These are phyloP conservation scores for Kradibia gibbosae DNA, from an alignment of 1,140 invertebrate species.

Conservation along the genomic window DNA sequence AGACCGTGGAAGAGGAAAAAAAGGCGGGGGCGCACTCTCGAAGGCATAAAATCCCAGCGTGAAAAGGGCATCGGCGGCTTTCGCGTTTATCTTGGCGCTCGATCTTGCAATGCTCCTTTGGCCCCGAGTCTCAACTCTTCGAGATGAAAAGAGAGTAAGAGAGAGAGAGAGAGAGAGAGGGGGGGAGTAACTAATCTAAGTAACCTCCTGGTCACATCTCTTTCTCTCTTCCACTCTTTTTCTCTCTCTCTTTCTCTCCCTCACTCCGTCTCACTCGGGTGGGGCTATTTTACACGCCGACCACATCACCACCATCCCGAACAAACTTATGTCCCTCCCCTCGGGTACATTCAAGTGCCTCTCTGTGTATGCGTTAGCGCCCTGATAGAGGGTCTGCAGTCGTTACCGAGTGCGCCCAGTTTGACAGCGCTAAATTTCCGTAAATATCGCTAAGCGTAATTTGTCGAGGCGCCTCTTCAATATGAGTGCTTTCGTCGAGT, in stretches of 20 bases:
- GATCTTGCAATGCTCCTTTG: constrained; percentile 14
- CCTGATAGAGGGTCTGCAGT: background rate
- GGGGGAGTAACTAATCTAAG: no score
- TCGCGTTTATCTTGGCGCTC: constrained; percentile 23
- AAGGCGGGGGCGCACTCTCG: background rate
- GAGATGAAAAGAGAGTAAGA: no score
- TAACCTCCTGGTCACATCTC: no score
- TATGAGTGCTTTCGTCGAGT: no score
- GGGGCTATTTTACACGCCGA: background rate
- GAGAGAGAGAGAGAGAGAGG: no score
- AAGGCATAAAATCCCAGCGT: constrained; percentile 39
- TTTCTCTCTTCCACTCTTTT: no score
- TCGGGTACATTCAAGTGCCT: no score
- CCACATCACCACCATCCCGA: background rate
- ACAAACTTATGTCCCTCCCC: background rate
- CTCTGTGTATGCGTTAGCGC: no score
- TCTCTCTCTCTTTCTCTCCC: background rate
- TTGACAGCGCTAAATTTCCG: background rate
- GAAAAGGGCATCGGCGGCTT: constrained; percentile 33
- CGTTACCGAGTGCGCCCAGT: background rate
- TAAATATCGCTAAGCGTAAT: no score
- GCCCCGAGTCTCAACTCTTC: constrained; percentile 24
- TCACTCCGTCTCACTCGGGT: background rate
- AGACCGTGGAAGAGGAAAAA: background rate
- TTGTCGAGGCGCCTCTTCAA: no score